These are phyloP conservation scores for Chaenocephalus aceratus DNA, from an alignment of 2,113 vertebrate genomes.

Conservation along the genomic window DNA sequence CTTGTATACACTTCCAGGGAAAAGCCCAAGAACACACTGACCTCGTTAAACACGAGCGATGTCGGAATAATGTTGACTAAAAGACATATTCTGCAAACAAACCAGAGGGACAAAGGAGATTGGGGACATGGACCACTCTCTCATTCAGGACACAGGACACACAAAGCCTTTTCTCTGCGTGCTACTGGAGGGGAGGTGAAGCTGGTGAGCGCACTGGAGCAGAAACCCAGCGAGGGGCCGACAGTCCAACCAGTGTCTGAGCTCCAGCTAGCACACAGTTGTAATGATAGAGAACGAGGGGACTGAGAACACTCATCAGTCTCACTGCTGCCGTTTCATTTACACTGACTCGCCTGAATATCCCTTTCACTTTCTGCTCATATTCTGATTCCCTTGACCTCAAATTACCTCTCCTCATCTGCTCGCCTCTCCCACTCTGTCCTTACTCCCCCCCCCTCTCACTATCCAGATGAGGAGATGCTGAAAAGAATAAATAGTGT, in stretches of 20 bases:
- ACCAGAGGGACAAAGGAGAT: conserved; percentile 29
- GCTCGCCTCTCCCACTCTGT: conserved; percentile 21
- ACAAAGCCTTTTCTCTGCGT: conserved; percentile 62
- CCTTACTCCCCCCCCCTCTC: conserved; percentile 17
- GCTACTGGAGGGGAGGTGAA: conserved; percentile 59
- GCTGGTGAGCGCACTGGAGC: conserved; percentile 66
- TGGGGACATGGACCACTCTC: conserved; percentile 43
- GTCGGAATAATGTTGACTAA: not conserved
- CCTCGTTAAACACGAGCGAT: conserved; percentile 21
- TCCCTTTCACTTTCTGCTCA: conserved; percentile 29
- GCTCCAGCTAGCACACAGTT: conserved; percentile 61
- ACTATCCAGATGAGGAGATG: not conserved
- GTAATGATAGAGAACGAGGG: conserved; percentile 62
- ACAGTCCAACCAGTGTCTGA: conserved; percentile 67
- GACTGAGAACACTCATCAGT: conserved; percentile 26
- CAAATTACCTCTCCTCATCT: conserved; percentile 46
- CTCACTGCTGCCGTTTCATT: conserved; percentile 44
- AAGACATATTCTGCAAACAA: conserved; percentile 36
- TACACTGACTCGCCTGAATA: conserved; percentile 25
- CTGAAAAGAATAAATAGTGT: conserved; percentile 31
- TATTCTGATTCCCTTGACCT: conserved; percentile 41
- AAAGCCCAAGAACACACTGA: not conserved
- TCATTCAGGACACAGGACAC: conserved; percentile 55
- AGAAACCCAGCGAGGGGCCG: conserved; percentile 48
- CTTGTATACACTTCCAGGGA: not conserved